phyloP scores from a whole-genome alignment of 2,113 vertebrate genomes.

The Oophaga pumilio region DNA sequence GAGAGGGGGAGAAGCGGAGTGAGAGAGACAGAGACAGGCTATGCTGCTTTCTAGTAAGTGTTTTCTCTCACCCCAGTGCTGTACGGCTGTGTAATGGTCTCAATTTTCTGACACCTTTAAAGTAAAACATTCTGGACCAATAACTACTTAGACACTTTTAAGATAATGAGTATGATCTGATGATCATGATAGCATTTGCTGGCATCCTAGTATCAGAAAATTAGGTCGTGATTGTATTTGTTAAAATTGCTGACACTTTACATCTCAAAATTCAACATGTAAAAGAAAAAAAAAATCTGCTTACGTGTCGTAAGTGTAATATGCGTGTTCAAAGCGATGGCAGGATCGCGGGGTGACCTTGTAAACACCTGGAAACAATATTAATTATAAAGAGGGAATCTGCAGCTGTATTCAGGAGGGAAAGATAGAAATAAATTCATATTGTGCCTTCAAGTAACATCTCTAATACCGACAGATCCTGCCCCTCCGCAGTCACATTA shows the following conservation, averaged over 20 bases:
- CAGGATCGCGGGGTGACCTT: slow-evolving; percentile 98
- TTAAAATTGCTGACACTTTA: background rate
- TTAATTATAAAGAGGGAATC: background rate
- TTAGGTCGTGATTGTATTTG: too few species aligned
- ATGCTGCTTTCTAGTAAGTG: too few species aligned
- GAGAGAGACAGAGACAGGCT: too few species aligned
- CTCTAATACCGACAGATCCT: background rate
- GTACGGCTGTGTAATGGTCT: too few species aligned
- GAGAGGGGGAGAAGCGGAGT: too few species aligned
- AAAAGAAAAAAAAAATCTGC: slow-evolving; percentile 59
- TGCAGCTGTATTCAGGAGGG: background rate
- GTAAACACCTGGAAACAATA: slow-evolving; percentile 82
- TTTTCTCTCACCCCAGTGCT: too few species aligned
- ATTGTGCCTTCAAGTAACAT: background rate
- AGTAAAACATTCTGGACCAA: too few species aligned
- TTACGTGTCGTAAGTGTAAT: slow-evolving; percentile 97
- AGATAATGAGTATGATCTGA: too few species aligned
- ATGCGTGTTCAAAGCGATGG: slow-evolving; percentile 95
- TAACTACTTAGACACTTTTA: too few species aligned
- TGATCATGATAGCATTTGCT: background rate
- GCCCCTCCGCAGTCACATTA: background rate
- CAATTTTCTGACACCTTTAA: too few species aligned
- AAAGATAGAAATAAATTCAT: background rate
- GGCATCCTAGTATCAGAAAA: background rate
- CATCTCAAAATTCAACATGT: background rate